phyloP scores from a whole-genome alignment of 2,888 invertebrate species.

The Xestia xanthographa region DNA sequence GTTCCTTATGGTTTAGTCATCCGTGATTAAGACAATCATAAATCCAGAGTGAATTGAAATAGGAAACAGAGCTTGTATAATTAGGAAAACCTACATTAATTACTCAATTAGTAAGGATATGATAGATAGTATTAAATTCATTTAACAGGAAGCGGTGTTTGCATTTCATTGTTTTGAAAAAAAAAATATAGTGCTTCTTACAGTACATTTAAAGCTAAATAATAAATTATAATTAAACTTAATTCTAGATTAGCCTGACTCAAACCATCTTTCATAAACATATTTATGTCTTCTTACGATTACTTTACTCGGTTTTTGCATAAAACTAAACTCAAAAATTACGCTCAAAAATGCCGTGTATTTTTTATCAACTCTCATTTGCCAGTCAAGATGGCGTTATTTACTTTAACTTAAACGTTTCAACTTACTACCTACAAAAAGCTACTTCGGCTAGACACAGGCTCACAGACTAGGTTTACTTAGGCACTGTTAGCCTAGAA shows the following conservation, averaged over 20 bases:
- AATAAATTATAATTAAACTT: not conserved
- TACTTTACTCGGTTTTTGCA: not conserved
- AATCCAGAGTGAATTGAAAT: not conserved
- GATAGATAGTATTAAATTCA: no score
- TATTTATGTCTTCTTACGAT: not conserved
- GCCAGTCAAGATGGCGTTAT: not conserved
- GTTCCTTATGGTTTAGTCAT: not conserved
- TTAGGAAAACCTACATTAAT: not conserved
- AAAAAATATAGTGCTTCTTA: not conserved
- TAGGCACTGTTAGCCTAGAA: constrained; percentile 15
- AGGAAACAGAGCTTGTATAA: not conserved
- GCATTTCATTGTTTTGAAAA: not conserved
- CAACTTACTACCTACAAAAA: constrained; percentile 2
- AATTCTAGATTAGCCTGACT: not conserved
- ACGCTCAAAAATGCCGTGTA: not conserved
- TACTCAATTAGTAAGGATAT: not conserved
- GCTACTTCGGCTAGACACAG: not conserved
- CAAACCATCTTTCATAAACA: not conserved
- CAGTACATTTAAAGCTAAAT: not conserved
- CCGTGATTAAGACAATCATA: not conserved
- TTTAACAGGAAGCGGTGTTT: not conserved
- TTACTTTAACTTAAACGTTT: constrained; percentile 1
- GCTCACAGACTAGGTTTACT: constrained; percentile 1
- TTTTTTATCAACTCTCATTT: not conserved
- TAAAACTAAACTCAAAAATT: not conserved